These are phyloP conservation scores for Bimastos eiseni DNA, from an alignment of 2,888 invertebrate species.

Conservation along the genomic window DNA sequence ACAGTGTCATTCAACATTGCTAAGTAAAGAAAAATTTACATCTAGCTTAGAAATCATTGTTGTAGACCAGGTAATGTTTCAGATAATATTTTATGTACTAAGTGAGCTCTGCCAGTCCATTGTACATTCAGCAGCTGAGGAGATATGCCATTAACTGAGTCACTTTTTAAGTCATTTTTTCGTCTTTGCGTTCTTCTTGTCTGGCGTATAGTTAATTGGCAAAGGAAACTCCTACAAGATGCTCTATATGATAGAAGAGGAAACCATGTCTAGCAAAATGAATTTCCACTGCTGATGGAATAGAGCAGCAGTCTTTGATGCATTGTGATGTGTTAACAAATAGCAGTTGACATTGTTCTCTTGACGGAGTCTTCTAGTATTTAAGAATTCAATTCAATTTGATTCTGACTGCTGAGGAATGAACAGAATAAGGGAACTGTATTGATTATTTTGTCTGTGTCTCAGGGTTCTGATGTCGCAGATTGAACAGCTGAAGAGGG, in stretches of 20 bases:
- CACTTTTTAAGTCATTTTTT: not conserved
- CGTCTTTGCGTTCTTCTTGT: not conserved
- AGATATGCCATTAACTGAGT: not conserved
- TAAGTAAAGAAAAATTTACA: too few relatives aligned
- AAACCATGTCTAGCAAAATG: not conserved
- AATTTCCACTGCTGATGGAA: not conserved
- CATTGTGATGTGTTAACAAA: not conserved
- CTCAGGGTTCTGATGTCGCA: conserved; percentile 19
- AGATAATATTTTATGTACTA: not conserved
- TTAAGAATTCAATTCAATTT: not conserved
- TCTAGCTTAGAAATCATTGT: too few relatives aligned
- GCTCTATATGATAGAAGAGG: too few relatives aligned
- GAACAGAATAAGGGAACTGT: not conserved
- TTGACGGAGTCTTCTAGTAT: not conserved
- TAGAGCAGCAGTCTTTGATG: not conserved
- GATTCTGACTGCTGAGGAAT: not conserved
- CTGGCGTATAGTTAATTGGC: not conserved
- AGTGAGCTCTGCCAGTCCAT: not conserved
- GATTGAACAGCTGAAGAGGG: conserved; percentile 20
- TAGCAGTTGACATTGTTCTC: not conserved
- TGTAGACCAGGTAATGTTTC: not conserved
- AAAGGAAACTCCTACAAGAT: not conserved
- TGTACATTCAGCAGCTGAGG: not conserved
- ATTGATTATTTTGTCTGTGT: not conserved
- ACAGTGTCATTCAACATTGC: too few relatives aligned